Percentiles rank a stretch among this genome's conserved stretches.
Evolutionary conservation across 2,888 invertebrate genomes (phyloP).

Genomic region (Acanthosepion esculentum): DNA sequence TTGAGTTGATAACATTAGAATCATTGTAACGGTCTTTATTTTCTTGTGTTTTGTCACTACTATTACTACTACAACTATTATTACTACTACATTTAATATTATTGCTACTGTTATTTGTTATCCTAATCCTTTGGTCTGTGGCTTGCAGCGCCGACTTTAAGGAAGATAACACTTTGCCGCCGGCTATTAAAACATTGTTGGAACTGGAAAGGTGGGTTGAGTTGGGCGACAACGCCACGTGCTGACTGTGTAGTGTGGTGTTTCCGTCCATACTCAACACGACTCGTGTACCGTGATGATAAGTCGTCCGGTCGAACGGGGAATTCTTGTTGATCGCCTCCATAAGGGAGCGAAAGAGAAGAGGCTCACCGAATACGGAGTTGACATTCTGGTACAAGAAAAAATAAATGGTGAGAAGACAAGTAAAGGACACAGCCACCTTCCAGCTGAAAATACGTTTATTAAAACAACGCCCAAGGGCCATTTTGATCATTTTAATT

Average conservation of each 20-base stretch:
- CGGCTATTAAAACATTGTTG: not conserved
- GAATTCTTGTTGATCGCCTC: slow-evolving; percentile 4
- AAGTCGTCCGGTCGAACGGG: not conserved
- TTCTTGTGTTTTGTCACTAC: not conserved
- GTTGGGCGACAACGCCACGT: not conserved
- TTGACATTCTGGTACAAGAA: slow-evolving; percentile 43
- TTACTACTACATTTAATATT: not conserved
- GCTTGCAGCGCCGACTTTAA: not conserved
- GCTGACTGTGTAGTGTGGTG: not conserved
- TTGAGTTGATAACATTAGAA: not conserved
- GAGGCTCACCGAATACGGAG: slow-evolving; percentile 35
- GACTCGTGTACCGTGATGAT: not conserved
- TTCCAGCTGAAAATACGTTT: slow-evolving; percentile 47
- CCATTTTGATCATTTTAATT: not conserved
- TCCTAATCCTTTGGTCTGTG: not conserved
- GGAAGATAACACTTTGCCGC: not conserved
- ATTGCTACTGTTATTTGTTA: not conserved
- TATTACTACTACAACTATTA: not conserved
- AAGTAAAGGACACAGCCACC: slow-evolving; percentile 42
- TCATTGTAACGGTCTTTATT: not conserved
- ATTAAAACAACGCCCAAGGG: not conserved
- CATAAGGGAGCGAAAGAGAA: not conserved
- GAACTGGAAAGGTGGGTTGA: not conserved
- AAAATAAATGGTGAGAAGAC: slow-evolving; percentile 42
- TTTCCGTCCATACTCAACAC: not conserved